Evolutionary conservation across 2,888 invertebrate species (phyloP), one percentile per base, ranked within the genome.

Genomic region (Mimas tiliae): DNA sequence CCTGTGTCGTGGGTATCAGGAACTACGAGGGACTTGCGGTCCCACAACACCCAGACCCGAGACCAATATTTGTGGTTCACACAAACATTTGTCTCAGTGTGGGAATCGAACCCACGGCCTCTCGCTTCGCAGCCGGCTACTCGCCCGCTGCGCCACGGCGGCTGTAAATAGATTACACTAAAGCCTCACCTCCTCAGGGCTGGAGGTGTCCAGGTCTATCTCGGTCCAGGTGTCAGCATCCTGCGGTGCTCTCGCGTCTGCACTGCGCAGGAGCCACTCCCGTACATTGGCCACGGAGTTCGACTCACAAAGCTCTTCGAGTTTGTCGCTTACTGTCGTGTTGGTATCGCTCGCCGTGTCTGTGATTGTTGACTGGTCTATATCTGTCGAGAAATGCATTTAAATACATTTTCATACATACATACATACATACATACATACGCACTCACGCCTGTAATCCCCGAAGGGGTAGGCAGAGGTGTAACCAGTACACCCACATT

Each of bases 171-270:
- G 27, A 27, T 27, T 27, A 27, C 27, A 27, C 27, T 4, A 4
- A 4, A 27, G 27, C 4, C 27, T 27, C 34, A 94, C 88, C 79
- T 95, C 95, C 66, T 96, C 96, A 0, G 96, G 96, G 74, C 95
- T 95, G 21, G 96, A 96, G 80, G 95, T 95, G 70, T 96, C 96
- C 77, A 96, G 86, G 84, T 95, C 96, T 66, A 96, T 96, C 85
- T 96, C 96, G 0, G 96, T 96, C 96, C 96, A 96, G 68, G 96
- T 96, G 74, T 95, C 96, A 64, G 94, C 88, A 71, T 84, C 86
- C 50, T 50, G 50, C 50, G 50, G 50, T 19, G 19, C 50, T 9
- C 79, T 76, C 1, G 80, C 84, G 70, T 84, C 83, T 0, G 81
- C 84, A 0, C 84, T 87, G 0, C 87, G 73, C 0, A 90, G 77